phyloP scores from a whole-genome alignment of 2,888 invertebrate species.

The Drosophila limbata region DNA sequence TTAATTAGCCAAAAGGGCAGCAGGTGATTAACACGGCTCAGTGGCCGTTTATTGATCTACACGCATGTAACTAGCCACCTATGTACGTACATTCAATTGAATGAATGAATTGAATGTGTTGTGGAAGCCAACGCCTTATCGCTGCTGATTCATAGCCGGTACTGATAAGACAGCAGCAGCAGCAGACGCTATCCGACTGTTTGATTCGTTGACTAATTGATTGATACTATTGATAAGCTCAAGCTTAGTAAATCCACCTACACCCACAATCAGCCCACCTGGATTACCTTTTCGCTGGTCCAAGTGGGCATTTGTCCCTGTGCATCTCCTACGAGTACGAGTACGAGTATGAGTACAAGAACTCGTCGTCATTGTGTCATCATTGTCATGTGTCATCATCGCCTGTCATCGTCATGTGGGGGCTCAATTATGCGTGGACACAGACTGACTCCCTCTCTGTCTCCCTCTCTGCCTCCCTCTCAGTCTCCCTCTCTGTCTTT shows the following conservation, averaged over 20 bases:
- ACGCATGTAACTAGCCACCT: conserved; percentile 42
- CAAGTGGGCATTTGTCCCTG: conserved; percentile 1
- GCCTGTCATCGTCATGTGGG: conserved; percentile 47
- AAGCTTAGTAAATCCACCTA: neutral
- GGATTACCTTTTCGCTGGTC: neutral
- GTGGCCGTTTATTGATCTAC: conserved; percentile 51
- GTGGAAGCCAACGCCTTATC: conserved; percentile 17
- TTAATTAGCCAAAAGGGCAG: conserved; percentile 58
- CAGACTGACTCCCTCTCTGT: conserved; percentile 28
- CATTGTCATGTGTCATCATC: conserved; percentile 56
- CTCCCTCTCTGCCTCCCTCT: neutral
- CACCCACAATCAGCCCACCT: too few relatives aligned
- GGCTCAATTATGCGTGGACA: conserved; percentile 73
- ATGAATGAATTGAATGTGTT: conserved; percentile 19
- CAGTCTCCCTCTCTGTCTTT: neutral
- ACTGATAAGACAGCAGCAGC: conserved; percentile 19
- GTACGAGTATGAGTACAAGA: too few relatives aligned
- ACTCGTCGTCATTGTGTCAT: conserved; percentile 20
- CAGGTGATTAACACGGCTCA: conserved; percentile 55
- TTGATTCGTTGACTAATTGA: conserved; percentile 69
- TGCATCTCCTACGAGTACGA: neutral
- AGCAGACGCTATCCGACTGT: conserved; percentile 6
- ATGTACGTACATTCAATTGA: conserved; percentile 24
- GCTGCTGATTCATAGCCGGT: conserved; percentile 59
- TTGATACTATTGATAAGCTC: conserved; percentile 27